Percentiles rank a stretch among this genome's conserved stretches.
These are phyloP conservation scores for Mystacides longicornis DNA, from an alignment of 2,888 invertebrate genomes.

Conservation along the genomic window DNA sequence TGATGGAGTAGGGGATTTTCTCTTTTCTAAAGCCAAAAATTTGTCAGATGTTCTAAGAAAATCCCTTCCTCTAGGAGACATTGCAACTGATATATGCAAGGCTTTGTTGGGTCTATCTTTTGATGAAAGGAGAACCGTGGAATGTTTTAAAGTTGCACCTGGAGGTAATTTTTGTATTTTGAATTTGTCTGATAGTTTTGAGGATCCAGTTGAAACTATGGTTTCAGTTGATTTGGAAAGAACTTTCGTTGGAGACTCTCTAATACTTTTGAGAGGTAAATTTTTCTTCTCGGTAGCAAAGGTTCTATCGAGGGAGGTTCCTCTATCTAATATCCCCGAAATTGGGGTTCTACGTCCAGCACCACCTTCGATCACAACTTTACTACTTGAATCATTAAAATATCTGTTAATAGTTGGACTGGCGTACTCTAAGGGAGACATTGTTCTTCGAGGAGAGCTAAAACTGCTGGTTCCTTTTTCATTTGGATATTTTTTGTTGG, in stretches of 20 bases:
- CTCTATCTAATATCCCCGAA: slow-evolving; percentile 44
- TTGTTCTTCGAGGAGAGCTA: slow-evolving; percentile 40
- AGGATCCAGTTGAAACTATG: slow-evolving; percentile 52
- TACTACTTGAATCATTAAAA: slow-evolving; percentile 30
- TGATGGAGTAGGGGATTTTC: slow-evolving; percentile 19
- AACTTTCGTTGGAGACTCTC: slow-evolving; percentile 18
- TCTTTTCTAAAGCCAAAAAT: slow-evolving; percentile 12
- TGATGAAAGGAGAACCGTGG: slow-evolving; percentile 36
- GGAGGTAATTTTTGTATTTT: slow-evolving; percentile 30
- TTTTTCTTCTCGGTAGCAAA: slow-evolving; percentile 48
- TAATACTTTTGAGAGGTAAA: slow-evolving; percentile 28
- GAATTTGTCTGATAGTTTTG: slow-evolving; percentile 38
- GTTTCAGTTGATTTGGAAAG: slow-evolving; percentile 42
- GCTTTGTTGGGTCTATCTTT: slow-evolving; percentile 35
- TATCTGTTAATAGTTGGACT: slow-evolving; percentile 34
- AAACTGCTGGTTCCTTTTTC: slow-evolving; percentile 44
- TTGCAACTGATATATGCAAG: slow-evolving; percentile 39
- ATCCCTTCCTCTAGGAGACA: slow-evolving; percentile 30
- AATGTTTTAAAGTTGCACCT: slow-evolving; percentile 37
- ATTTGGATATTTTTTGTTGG: slow-evolving; percentile 29
- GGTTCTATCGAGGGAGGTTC: slow-evolving; percentile 49
- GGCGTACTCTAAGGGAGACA: slow-evolving; percentile 42
- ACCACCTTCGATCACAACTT: slow-evolving; percentile 43
- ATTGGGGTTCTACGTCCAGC: slow-evolving; percentile 46
- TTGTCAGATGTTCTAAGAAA: slow-evolving; percentile 25